phyloP scores from a whole-genome alignment of 2,888 invertebrate species.

The Punctoribates punctum region DNA sequence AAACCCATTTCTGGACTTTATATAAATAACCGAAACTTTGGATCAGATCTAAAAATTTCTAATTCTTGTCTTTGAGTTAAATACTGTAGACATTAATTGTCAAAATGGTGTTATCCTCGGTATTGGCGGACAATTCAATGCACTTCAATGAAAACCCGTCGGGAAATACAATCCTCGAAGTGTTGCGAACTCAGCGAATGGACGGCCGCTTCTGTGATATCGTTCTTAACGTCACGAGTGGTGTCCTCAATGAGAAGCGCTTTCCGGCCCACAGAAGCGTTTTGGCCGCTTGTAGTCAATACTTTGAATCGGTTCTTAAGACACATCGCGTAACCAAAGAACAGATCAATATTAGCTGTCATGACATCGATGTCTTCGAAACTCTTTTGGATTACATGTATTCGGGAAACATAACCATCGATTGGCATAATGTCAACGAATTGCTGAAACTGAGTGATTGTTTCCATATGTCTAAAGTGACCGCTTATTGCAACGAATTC shows the following conservation, averaged over 20 bases:
- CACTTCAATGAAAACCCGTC: conserved; percentile 49
- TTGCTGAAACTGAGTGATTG: conserved; percentile 84
- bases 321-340: conserved; percentile 58
- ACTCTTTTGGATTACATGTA: conserved; percentile 81
- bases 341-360: conserved; percentile 21
- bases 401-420: conserved; percentile 54
- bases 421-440: conserved; percentile 77
- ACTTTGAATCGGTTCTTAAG: conserved; percentile 65
- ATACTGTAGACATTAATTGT: background rate
- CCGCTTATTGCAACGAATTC: conserved; percentile 77
- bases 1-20: background rate
- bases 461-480: conserved; percentile 78
- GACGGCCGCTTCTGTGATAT: conserved; percentile 63
- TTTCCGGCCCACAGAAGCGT: conserved; percentile 79
- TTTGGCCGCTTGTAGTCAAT: conserved; percentile 80
- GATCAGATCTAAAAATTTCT: background rate
- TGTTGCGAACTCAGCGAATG: conserved; percentile 52
- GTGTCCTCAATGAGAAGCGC: conserved; percentile 57
- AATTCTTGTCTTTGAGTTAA: background rate
- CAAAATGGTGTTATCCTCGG: conserved; percentile 65
- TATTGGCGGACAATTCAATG: conserved; percentile 51
- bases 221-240: conserved; percentile 57
- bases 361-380: conserved; percentile 52
- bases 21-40: background rate
- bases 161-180: conserved; percentile 46